Base-by-base conservation (phyloP, 2,888 invertebrate species). In the Andrena hattorfiana region DNA sequence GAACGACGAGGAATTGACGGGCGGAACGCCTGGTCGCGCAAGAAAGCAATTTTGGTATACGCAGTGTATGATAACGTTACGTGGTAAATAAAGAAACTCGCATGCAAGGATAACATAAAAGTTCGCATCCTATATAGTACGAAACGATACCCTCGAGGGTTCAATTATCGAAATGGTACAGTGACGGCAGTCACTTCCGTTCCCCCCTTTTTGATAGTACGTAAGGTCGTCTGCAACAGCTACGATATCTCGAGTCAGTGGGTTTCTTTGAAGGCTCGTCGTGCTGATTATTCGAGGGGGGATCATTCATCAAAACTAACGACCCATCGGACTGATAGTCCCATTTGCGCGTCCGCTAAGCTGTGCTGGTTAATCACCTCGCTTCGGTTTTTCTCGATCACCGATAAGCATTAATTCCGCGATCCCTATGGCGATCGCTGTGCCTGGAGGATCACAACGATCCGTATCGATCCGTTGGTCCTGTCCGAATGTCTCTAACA, bases 101-200 rank as follows among this genome's bases (percentile, higher is more conserved):
- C 84, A 83, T 84, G 83, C 83, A 83, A 69, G 42, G 59, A 69
- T 81, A 81, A 81, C 72, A 81, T 72, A 81, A 32, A 35, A 66
- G 30, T 67, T 64, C 66, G 62, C 51, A 51, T 51, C 59, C 42
- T 51, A 73, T 51, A 73, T 10, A 30, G 63, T 62, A 59, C 26
- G 70, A 71, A 66, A 70, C 62, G 51, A 23, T 30, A 51, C 51
- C 60, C 28, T 70, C 23, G 20, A 28, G 16, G 20, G 20, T 10
- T 5, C 0, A 4, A 20, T 28, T 42, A n/a, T 48, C 23, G 30
- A 13, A 54, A 30, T 16, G 23, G 16, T 51, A 26, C n/a, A 28
- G 75, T 35, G 75, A 42, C 54, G 54, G 20, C 62, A 20, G 54
- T 56, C 70, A 48, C 76, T 70, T 63, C 76, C 62, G 63, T 32